These are phyloP conservation scores for Antennarius maculatus DNA, from an alignment of 2,797 vertebrate species.

Conservation along the genomic window DNA sequence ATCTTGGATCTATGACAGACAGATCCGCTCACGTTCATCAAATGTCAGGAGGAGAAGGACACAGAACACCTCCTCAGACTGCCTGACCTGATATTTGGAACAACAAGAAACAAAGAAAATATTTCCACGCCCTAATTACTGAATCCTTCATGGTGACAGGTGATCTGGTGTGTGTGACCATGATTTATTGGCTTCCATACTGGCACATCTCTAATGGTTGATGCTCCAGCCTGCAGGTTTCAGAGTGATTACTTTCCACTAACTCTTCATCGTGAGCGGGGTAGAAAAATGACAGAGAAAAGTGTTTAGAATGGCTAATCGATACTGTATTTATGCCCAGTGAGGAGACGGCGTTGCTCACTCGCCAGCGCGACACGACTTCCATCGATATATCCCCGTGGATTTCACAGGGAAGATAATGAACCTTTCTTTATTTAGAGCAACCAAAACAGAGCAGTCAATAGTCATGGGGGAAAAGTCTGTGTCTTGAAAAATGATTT, in stretches of 20 bases:
- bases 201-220: constrained; percentile 65
- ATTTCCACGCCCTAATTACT: constrained; percentile 63
- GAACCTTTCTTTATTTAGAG: constrained; percentile 76
- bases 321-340: constrained; percentile 82
- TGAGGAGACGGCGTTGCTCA: constrained; percentile 77
- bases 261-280: constrained; percentile 65
- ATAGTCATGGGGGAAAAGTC: constrained; percentile 57
- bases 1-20: constrained; percentile 21
- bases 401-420: constrained; percentile 68
- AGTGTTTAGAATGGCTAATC: constrained; percentile 78
- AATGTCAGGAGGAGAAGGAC: background rate
- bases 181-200: constrained; percentile 65
- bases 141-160: constrained; percentile 69
- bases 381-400: constrained; percentile 67
- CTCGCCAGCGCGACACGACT: constrained; percentile 67
- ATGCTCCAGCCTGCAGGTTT: constrained; percentile 72
- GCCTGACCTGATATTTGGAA: constrained; percentile 57
- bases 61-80: constrained; percentile 34
- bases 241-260: constrained; percentile 80
- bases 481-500: constrained; percentile 54
- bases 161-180: constrained; percentile 50
- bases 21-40: constrained; percentile 8
- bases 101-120: constrained; percentile 65
- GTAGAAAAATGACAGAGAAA: constrained; percentile 79
- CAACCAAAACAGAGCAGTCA: constrained; percentile 67